These are phyloP conservation scores for Psittacula derbiana DNA, from an alignment of 2,797 vertebrate species.

Conservation along the genomic window DNA sequence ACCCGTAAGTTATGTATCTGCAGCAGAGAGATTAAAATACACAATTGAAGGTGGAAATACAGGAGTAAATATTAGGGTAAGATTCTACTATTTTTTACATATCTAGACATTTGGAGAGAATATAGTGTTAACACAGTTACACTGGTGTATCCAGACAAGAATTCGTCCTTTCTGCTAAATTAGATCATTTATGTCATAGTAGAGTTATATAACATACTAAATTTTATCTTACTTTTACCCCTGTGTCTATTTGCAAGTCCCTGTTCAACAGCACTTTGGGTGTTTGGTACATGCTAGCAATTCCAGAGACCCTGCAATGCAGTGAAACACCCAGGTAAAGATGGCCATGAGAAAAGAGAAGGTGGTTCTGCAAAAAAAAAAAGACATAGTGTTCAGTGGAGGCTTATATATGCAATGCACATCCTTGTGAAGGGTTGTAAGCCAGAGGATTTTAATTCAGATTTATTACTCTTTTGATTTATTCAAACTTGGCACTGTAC, in stretches of 20 bases:
- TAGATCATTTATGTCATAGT: background rate
- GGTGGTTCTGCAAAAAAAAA: background rate
- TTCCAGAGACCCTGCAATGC: background rate
- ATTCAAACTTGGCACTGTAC: background rate
- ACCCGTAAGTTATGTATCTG: background rate
- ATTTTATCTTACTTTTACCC: background rate
- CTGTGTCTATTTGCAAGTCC: background rate
- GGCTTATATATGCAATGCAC: background rate
- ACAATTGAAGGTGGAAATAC: background rate
- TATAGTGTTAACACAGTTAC: background rate
- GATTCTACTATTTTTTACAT: background rate
- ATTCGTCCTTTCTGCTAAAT: background rate
- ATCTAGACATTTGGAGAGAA: background rate
- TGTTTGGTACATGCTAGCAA: background rate
- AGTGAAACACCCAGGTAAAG: background rate
- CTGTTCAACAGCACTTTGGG: background rate
- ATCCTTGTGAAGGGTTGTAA: background rate
- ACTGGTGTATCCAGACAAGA: background rate
- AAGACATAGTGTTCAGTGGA: background rate
- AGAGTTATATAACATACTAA: background rate
- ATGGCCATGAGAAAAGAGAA: background rate
- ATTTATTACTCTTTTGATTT: background rate
- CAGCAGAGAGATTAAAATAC: background rate
- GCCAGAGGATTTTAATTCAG: background rate
- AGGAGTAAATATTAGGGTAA: background rate